These are phyloP conservation scores for Eubasilissa splendida DNA, from an alignment of 2,888 invertebrate species.

Conservation along the genomic window DNA sequence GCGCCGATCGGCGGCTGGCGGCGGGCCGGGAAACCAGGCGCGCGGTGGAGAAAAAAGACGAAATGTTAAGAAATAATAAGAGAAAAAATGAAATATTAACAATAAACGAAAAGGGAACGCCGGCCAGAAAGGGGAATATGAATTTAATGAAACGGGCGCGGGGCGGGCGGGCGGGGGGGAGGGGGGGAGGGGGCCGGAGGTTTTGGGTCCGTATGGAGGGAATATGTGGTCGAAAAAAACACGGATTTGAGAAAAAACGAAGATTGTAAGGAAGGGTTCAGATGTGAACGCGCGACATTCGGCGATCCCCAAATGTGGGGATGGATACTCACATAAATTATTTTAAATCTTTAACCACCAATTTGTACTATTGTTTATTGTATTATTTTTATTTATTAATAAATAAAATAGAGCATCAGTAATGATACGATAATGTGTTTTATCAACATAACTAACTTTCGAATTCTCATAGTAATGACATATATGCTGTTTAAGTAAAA, in stretches of 20 bases:
- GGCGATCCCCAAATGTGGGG: conserved; percentile 4
- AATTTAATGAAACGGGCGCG: conserved; percentile 44
- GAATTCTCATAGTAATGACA: too few species aligned
- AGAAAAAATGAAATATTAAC: conserved; percentile 47
- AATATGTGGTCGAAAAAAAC: conserved; percentile 50
- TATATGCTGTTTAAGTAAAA: too few species aligned
- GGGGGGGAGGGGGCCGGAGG: conserved; percentile 27
- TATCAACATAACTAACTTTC: too few species aligned
- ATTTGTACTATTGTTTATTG: not conserved
- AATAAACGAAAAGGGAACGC: conserved; percentile 31
- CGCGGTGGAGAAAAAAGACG: conserved; percentile 18
- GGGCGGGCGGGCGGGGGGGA: not conserved
- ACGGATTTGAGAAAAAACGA: conserved; percentile 50
- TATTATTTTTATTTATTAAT: not conserved
- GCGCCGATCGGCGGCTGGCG: conserved; percentile 45
- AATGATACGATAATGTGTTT: too few species aligned
- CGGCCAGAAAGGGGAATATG: conserved; percentile 40
- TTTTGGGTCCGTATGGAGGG: conserved; percentile 34
- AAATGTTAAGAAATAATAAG: conserved; percentile 43
- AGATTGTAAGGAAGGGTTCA: conserved; percentile 25
- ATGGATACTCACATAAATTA: not conserved
- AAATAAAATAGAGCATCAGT: too few species aligned
- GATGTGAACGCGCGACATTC: not conserved
- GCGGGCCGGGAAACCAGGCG: not conserved
- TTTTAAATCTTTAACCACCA: not conserved